Conservation (phyloP, 2,888 invertebrate genomes). For the Minunthozetes semirufus region DNA sequence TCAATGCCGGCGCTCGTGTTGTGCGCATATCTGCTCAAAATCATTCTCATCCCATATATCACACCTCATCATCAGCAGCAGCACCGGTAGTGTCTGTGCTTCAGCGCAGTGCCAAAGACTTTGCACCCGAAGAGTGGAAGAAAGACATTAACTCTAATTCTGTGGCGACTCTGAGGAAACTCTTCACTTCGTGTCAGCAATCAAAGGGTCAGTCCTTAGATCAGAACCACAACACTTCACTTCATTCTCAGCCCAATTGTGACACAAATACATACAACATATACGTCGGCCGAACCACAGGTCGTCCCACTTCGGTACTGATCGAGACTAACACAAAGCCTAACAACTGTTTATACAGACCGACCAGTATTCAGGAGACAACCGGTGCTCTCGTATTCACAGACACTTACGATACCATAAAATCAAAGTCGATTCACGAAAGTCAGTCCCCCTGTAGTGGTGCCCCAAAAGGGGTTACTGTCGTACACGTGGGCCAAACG, state of each 20-base stretch:
- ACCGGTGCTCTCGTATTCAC: neutral
- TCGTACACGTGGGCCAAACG: neutral
- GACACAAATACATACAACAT: slow-evolving; percentile 15
- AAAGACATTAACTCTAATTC: slow-evolving; percentile 22
- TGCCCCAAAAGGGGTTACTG: slow-evolving; percentile 5
- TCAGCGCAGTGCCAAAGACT: slow-evolving; percentile 37
- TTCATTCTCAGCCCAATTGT: neutral
- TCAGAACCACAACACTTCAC: neutral
- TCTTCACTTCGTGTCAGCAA: neutral
- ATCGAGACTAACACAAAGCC: neutral
- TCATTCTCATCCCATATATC: neutral
- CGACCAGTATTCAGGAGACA: neutral
- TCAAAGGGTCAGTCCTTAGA: neutral
- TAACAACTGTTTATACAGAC: neutral
- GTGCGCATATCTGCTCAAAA: slow-evolving; percentile 22
- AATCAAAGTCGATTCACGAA: neutral
- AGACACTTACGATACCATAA: neutral
- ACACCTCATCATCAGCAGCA: slow-evolving; percentile 54
- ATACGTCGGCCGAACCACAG: neutral
- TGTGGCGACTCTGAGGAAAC: slow-evolving; percentile 4
- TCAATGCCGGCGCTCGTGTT: slow-evolving; percentile 7
- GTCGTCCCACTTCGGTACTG: neutral
- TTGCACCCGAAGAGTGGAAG: slow-evolving; percentile 38
- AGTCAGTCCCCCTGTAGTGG: neutral
- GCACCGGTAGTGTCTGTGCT: slow-evolving; percentile 57